phyloP scores from a whole-genome alignment of 2,888 invertebrate species.

The Drosophila infuscata region DNA sequence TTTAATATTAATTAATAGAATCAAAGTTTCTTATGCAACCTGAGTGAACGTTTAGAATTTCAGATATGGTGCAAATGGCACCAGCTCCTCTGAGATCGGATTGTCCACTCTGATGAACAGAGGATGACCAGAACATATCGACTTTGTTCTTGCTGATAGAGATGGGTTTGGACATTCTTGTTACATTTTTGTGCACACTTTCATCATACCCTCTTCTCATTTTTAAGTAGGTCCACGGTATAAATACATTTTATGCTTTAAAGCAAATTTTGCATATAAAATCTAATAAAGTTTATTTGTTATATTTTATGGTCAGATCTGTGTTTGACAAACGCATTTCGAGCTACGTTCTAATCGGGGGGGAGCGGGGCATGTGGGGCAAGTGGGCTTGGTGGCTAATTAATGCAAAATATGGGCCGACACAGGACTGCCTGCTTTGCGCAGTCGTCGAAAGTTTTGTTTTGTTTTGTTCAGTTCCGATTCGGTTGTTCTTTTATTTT shows the following conservation, averaged over 20 bases:
- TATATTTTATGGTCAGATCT: conserved; percentile 39
- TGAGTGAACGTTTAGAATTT: too few species aligned
- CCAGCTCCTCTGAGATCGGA: too few species aligned
- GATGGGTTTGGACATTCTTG: neutral
- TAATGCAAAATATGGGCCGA: conserved; percentile 67
- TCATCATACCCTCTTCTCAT: neutral
- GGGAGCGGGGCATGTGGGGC: neutral
- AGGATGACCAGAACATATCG: neutral
- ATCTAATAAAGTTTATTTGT: conserved; percentile 29
- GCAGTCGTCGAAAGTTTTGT: conserved; percentile 72
- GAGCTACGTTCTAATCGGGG: neutral
- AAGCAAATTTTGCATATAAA: conserved; percentile 19
- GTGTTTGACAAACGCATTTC: conserved; percentile 60
- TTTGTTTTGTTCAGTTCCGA: conserved; percentile 54
- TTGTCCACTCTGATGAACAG: too few species aligned
- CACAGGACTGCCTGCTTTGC: conserved; percentile 45
- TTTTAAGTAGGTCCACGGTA: neutral
- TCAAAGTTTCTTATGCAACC: too few species aligned
- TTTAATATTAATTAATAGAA: too few species aligned
- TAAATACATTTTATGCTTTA: neutral
- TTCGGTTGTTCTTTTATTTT: conserved; percentile 30
- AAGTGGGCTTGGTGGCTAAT: conserved; percentile 63
- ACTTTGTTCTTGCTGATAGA: neutral
- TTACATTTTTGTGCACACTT: neutral
- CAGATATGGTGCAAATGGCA: too few species aligned